A percentile compares a stretch with the other conserved stretches of the same genome.
phyloP scores from a whole-genome alignment of 2,113 vertebrate species.

The Ammodytes dubius region DNA sequence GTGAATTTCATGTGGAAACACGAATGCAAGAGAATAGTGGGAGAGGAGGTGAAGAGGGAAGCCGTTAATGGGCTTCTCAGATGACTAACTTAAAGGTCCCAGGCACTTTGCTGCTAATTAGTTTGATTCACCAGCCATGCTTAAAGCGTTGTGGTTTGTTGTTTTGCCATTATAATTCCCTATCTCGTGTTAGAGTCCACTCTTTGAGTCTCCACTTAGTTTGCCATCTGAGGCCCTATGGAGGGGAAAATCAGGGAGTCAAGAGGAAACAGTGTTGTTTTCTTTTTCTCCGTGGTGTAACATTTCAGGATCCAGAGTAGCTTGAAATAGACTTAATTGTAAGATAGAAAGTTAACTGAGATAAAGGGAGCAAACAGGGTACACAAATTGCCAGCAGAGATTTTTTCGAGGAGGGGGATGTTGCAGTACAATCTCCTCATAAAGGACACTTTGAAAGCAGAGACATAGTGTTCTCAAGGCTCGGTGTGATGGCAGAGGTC shows the following conservation, averaged over 20 bases:
- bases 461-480: slow-evolving; percentile 21
- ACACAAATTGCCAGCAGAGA: slow-evolving; percentile 28
- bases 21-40: slow-evolving; percentile 9
- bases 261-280: slow-evolving; percentile 51
- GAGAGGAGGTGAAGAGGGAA: slow-evolving; percentile 12
- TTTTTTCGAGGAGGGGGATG: slow-evolving; percentile 25
- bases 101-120: slow-evolving; percentile 78
- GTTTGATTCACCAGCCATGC: slow-evolving; percentile 73
- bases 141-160: slow-evolving; percentile 71
- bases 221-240: slow-evolving; percentile 43
- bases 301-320: slow-evolving; percentile 50
- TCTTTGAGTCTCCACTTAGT: slow-evolving; percentile 56
- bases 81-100: slow-evolving; percentile 73
- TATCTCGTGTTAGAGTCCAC: slow-evolving; percentile 55
- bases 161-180: slow-evolving; percentile 73
- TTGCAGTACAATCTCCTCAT: slow-evolving; percentile 21
- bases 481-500: slow-evolving; percentile 2
- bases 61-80: slow-evolving; percentile 70
- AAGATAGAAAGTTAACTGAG: slow-evolving; percentile 44
- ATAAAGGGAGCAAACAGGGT: slow-evolving; percentile 54
- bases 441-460: slow-evolving; percentile 16
- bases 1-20: slow-evolving; percentile 37
- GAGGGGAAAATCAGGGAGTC: slow-evolving; percentile 39
- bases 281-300: slow-evolving; percentile 43
- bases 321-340: slow-evolving; percentile 65